Conservation (phyloP, 2,797 vertebrate species). For the Gambusia yucatana region DNA sequence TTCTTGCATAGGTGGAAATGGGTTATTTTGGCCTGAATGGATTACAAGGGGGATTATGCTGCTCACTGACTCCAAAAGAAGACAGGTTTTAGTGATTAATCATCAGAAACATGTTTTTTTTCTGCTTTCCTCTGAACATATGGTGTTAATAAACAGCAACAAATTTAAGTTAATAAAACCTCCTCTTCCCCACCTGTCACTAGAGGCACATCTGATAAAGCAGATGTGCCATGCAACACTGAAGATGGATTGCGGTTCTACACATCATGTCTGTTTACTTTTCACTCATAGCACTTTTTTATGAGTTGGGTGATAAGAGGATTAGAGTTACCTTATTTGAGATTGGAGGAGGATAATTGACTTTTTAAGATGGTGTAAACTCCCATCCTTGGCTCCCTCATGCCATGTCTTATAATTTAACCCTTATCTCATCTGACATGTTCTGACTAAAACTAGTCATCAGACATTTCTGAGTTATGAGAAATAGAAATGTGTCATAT, state of each 20-base stretch:
- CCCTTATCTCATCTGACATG: background rate
- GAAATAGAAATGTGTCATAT: slow-evolving; percentile 7
- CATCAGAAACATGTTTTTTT: slow-evolving; percentile 16
- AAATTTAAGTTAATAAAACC: slow-evolving; percentile 38
- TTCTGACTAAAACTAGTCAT: slow-evolving; percentile 21
- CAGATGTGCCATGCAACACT: slow-evolving; percentile 44
- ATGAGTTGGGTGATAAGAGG: slow-evolving; percentile 58
- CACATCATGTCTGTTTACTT: slow-evolving; percentile 34
- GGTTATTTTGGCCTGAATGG: slow-evolving; percentile 32
- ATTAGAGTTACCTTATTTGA: slow-evolving; percentile 57
- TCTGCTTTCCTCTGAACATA: slow-evolving; percentile 32
- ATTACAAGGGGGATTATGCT: slow-evolving; percentile 49
- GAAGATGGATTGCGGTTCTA: slow-evolving; percentile 28
- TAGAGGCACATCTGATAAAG: slow-evolving; percentile 53
- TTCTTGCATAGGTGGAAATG: slow-evolving; percentile 4
- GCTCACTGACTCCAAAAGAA: slow-evolving; percentile 43
- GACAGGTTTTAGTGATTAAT: slow-evolving; percentile 42
- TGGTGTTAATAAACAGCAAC: slow-evolving; percentile 35
- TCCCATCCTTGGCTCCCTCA: slow-evolving; percentile 10
- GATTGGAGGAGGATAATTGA: slow-evolving; percentile 52
- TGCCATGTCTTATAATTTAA: slow-evolving; percentile 16
- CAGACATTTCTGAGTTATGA: slow-evolving; percentile 12
- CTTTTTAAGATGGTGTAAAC: slow-evolving; percentile 43
- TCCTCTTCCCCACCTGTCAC: slow-evolving; percentile 41
- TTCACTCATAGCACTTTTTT: slow-evolving; percentile 33